Percentiles rank a stretch among this genome's conserved stretches.
These are phyloP conservation scores for Leucoraja erinaceus DNA, from an alignment of 2,113 vertebrate genomes.

Conservation along the genomic window DNA sequence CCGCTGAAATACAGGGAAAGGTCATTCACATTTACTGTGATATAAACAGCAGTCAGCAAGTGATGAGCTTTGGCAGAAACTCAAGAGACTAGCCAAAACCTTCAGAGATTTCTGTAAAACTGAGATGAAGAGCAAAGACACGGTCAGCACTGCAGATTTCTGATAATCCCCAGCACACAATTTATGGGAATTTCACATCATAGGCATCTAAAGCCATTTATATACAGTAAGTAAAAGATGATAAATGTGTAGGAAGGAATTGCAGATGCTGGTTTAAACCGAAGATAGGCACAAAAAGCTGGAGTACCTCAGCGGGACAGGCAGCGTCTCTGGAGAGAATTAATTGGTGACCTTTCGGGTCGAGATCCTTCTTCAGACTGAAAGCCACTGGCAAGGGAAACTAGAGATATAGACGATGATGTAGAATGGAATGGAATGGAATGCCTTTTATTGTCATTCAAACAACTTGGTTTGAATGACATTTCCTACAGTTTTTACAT, in stretches of 20 bases:
- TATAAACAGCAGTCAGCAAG: conserved; percentile 2
- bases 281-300: too few species aligned
- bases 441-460: too few species aligned
- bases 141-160: not conserved
- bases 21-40: not conserved
- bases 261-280: too few species aligned
- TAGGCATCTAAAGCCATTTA: not conserved
- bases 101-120: conserved; percentile 11
- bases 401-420: too few species aligned
- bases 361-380: too few species aligned
- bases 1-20: not conserved
- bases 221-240: not conserved
- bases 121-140: not conserved
- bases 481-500: too few species aligned
- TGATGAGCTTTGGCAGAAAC: conserved; percentile 14
- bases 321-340: too few species aligned
- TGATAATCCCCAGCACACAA: not conserved
- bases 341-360: too few species aligned
- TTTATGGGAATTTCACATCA: conserved; percentile 21
- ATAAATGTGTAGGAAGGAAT: not conserved
- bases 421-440: too few species aligned
- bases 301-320: too few species aligned
- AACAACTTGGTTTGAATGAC: too few species aligned
- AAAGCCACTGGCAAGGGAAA: too few species aligned
- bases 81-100: not conserved